Evolutionary conservation across 2,113 vertebrate genomes (phyloP).

Genomic region (Microtus ochrogaster): DNA sequence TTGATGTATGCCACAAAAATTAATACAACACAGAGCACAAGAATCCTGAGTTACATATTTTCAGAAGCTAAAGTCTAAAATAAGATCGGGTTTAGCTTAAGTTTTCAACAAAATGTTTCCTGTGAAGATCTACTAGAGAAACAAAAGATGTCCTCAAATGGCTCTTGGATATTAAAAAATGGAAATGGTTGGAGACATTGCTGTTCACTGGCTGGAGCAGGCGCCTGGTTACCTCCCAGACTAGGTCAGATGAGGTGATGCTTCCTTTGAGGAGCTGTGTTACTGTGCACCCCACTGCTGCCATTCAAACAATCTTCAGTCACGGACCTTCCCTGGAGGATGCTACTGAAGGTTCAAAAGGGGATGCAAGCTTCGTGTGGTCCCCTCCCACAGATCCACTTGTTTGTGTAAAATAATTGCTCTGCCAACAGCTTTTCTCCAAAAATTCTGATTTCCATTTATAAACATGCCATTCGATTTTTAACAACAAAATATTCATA

Average conservation of each 20-base stretch:
- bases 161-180: conserved; percentile 72
- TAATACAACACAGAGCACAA: background rate
- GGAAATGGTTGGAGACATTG: conserved; percentile 68
- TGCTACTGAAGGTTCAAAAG: conserved; percentile 69
- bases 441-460: conserved; percentile 75
- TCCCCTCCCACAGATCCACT: conserved; percentile 69
- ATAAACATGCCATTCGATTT: conserved; percentile 58
- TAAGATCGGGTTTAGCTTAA: conserved; percentile 43
- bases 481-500: conserved; percentile 72
- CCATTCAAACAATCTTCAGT: conserved; percentile 77
- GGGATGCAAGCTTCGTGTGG: conserved; percentile 78
- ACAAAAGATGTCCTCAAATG: conserved; percentile 73
- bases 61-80: background rate
- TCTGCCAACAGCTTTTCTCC: conserved; percentile 65
- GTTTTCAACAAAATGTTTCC: conserved; percentile 36
- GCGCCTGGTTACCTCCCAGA: conserved; percentile 69
- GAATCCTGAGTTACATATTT: background rate
- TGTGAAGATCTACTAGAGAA: conserved; percentile 59
- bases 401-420: conserved; percentile 75
- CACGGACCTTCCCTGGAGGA: conserved; percentile 73
- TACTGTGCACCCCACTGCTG: conserved; percentile 77
- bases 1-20: background rate
- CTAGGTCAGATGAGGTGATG: conserved; percentile 79
- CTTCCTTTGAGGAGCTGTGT: conserved; percentile 77
- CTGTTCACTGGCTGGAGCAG: conserved; percentile 59